A percentile compares a stretch with the other conserved stretches of the same genome.
These are phyloP conservation scores for Brachionus rotundiformis DNA, from an alignment of 1,140 invertebrate species.

Conservation along the genomic window DNA sequence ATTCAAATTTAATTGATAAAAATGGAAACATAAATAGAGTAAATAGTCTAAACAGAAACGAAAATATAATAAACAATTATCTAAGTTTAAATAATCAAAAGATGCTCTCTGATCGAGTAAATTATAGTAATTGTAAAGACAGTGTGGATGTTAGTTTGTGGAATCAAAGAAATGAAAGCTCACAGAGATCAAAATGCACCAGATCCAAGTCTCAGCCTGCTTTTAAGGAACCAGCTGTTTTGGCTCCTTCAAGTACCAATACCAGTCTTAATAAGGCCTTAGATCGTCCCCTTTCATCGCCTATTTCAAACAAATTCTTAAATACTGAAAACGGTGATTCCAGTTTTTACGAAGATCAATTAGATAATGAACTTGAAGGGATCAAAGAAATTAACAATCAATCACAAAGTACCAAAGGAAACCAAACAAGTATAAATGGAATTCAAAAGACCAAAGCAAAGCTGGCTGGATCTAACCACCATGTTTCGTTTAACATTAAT, in stretches of 20 bases:
- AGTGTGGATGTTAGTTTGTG: not conserved
- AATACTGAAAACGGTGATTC: slow-evolving; percentile 37
- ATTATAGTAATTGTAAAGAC: not conserved
- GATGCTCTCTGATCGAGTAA: not conserved
- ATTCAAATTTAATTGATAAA: slow-evolving; percentile 23
- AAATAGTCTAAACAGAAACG: slow-evolving; percentile 4
- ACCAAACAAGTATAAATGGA: not conserved
- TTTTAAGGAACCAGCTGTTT: not conserved
- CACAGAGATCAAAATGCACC: slow-evolving; percentile 5
- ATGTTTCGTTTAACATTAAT: slow-evolving; percentile 50
- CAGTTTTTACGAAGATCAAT: slow-evolving; percentile 50
- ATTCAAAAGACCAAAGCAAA: slow-evolving; percentile 24
- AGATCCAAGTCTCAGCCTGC: slow-evolving; percentile 45
- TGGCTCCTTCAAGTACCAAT: not conserved
- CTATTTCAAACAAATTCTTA: not conserved
- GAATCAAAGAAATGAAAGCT: not conserved
- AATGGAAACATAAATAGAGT: not conserved
- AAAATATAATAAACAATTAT: not conserved
- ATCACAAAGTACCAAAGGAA: not conserved
- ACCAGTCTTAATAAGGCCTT: not conserved
- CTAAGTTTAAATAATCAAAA: not conserved
- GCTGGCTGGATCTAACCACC: not conserved
- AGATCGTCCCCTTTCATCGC: not conserved
- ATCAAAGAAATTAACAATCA: not conserved
- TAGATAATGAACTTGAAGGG: slow-evolving; percentile 47